phyloP scores from a whole-genome alignment of 2,888 invertebrate species.

The Caenorhabditis japonica region DNA sequence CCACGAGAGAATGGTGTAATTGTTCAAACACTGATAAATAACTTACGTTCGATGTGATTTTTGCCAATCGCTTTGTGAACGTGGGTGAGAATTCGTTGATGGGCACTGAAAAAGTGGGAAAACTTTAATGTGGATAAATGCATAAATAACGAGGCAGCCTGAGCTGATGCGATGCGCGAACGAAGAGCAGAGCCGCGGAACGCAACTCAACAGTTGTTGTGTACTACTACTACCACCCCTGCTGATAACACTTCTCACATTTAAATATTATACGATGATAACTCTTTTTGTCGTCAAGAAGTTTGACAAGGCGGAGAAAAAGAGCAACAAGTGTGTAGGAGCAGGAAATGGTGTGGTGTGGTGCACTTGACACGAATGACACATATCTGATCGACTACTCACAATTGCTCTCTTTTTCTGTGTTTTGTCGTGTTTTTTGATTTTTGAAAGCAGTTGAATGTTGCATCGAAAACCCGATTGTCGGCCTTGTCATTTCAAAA shows the following conservation, averaged over 20 bases:
- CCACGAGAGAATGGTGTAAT: too few species aligned
- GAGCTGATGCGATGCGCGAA: too few species aligned
- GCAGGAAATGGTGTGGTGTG: conserved; percentile 8
- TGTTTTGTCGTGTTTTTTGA: conserved; percentile 10
- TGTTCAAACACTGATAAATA: too few species aligned
- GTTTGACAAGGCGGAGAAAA: not conserved
- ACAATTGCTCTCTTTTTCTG: conserved; percentile 5
- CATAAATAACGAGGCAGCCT: conserved; percentile 19
- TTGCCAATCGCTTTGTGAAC: conserved; percentile 42
- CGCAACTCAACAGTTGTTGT: too few species aligned
- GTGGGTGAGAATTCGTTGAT: conserved; percentile 47
- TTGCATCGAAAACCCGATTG: too few species aligned
- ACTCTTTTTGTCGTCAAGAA: too few species aligned
- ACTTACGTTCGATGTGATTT: conserved; percentile 54
- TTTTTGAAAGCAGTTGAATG: conserved; percentile 3
- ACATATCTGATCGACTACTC: not conserved
- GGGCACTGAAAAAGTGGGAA: conserved; percentile 38
- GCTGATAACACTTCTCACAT: too few species aligned
- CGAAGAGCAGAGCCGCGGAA: too few species aligned
- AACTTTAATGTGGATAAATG: conserved; percentile 8
- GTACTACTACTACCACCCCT: too few species aligned
- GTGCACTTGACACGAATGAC: conserved; percentile 42
- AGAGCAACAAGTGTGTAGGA: conserved; percentile 1
- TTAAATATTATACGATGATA: too few species aligned
- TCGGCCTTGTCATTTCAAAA: too few species aligned